Evolutionary conservation across 2,888 invertebrate species (phyloP).

Genomic region (Diarsia brunnea): DNA sequence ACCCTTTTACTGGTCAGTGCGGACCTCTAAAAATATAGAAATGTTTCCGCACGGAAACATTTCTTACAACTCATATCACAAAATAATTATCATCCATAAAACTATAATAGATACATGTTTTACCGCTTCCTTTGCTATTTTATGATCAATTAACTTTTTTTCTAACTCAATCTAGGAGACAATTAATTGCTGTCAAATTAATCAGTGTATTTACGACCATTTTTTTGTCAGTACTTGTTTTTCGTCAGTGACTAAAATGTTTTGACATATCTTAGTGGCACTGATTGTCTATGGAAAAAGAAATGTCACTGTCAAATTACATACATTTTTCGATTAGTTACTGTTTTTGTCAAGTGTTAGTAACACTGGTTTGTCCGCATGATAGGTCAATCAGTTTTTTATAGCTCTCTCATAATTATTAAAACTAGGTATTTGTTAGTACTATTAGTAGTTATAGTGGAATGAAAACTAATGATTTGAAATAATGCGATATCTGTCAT

Average conservation of each 20-base stretch:
- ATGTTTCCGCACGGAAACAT: slow-evolving; percentile 12
- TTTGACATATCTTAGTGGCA: background rate
- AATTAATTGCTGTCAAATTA: slow-evolving; percentile 62
- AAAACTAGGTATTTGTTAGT: slow-evolving; percentile 19
- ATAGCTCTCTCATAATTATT: background rate
- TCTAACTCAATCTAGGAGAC: slow-evolving; percentile 35
- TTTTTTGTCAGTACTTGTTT: slow-evolving; percentile 9
- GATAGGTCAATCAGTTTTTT: slow-evolving; percentile 42
- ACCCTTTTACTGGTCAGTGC: background rate
- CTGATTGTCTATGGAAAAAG: background rate
- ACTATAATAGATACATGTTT: slow-evolving; percentile 35
- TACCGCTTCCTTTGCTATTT: slow-evolving; percentile 34
- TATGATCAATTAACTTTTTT: slow-evolving; percentile 36
- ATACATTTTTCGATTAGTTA: slow-evolving; percentile 16
- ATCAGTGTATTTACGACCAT: slow-evolving; percentile 45
- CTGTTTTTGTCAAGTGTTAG: background rate
- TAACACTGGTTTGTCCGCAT: background rate
- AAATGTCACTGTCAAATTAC: slow-evolving; percentile 16
- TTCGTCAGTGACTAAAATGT: background rate
- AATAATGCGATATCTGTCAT: slow-evolving; percentile 18
- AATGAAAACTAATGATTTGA: slow-evolving; percentile 26
- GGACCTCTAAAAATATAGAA: slow-evolving; percentile 17
- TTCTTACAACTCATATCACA: slow-evolving; percentile 14
- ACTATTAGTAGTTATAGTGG: slow-evolving; percentile 6
- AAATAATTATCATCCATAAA: slow-evolving; percentile 55